Conservation (phyloP, 2,797 vertebrate genomes). For the Adrianichthys oophorus region DNA sequence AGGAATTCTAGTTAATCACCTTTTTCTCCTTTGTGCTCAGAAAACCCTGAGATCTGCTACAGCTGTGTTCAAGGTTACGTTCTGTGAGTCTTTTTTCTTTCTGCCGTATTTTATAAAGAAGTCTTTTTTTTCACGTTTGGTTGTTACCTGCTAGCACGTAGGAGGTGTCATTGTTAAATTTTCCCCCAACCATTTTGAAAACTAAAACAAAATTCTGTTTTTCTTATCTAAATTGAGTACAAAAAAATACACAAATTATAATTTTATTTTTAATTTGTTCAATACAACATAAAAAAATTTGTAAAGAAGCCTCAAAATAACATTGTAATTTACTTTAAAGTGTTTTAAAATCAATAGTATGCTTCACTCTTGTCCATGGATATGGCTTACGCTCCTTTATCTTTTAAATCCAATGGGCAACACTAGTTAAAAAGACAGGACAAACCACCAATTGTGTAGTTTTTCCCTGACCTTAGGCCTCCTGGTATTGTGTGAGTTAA, state of each 20-base stretch:
- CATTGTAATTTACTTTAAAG: too few species aligned
- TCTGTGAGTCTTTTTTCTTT: slow-evolving; percentile 70
- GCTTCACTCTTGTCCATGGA: background rate
- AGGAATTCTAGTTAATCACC: slow-evolving; percentile 44
- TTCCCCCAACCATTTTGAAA: too few species aligned
- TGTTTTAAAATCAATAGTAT: background rate
- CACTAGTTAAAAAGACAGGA: slow-evolving; percentile 50
- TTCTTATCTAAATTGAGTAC: too few species aligned
- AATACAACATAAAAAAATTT: too few species aligned
- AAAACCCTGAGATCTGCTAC: slow-evolving; percentile 76
- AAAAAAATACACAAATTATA: too few species aligned
- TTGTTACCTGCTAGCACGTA: background rate
- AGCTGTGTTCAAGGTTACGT: slow-evolving; percentile 79
- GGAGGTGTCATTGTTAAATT: too few species aligned
- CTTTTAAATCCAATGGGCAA: slow-evolving; percentile 21
- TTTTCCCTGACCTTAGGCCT: slow-evolving; percentile 54
- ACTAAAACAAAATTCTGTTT: too few species aligned
- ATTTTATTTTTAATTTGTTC: too few species aligned
- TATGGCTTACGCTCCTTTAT: slow-evolving; percentile 14
- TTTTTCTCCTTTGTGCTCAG: slow-evolving; percentile 60
- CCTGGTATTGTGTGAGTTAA: slow-evolving; percentile 65
- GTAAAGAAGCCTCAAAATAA: too few species aligned
- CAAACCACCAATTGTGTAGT: slow-evolving; percentile 70
- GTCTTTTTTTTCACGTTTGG: background rate
- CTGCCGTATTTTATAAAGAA: slow-evolving; percentile 16